These are phyloP conservation scores for Threskiornis aethiopicus DNA, from an alignment of 2,797 vertebrate species.

Conservation along the genomic window DNA sequence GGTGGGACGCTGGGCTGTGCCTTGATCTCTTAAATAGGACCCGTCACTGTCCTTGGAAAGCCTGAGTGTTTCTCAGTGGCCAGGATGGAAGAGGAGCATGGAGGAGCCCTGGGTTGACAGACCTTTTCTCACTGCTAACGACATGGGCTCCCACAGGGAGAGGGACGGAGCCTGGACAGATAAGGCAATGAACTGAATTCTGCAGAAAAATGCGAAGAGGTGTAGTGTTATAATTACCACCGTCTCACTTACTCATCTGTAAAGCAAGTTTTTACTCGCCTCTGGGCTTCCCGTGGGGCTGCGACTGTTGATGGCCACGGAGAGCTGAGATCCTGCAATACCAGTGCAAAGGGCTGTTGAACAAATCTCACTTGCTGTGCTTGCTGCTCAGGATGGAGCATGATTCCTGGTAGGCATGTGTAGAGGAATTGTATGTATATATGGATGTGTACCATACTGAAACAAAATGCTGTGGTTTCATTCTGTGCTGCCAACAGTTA, in stretches of 20 bases:
- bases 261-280: background rate
- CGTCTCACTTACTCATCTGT: constrained; percentile 31
- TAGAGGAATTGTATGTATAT: background rate
- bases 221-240: background rate
- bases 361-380: background rate
- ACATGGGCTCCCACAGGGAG: background rate
- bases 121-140: background rate
- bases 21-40: background rate
- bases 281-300: background rate
- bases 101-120: background rate
- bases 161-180: background rate
- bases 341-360: background rate
- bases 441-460: background rate
- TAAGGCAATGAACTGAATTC: background rate
- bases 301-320: background rate
- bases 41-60: background rate
- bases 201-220: background rate
- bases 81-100: background rate
- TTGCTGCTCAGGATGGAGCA: background rate
- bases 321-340: background rate
- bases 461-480: background rate
- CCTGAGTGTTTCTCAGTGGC: background rate
- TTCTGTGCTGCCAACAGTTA: background rate
- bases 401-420: background rate
- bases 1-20: background rate